phyloP scores from a whole-genome alignment of 2,113 vertebrate species.

The Hydrochoerus hydrochaeris region DNA sequence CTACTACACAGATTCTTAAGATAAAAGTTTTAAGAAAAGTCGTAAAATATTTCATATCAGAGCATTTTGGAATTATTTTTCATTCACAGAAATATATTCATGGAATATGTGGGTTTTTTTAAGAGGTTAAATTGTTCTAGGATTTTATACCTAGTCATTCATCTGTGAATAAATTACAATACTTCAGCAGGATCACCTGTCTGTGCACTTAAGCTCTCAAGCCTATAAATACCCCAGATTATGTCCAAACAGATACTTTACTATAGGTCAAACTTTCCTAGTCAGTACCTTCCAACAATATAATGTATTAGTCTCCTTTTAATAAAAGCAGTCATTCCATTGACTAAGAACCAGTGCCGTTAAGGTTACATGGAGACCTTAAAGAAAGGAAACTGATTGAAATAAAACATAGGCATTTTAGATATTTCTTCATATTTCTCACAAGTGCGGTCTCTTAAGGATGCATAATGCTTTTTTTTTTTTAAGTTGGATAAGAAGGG shows the following conservation, averaged over 20 bases:
- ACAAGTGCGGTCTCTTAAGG: neutral
- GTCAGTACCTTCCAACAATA: constrained; percentile 3
- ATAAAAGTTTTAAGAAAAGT: neutral
- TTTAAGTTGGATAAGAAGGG: no score
- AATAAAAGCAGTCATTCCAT: constrained; percentile 23
- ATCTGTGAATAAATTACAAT: constrained; percentile 25
- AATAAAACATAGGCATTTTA: constrained; percentile 33
- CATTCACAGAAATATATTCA: constrained; percentile 20
- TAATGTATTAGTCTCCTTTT: constrained; percentile 33
- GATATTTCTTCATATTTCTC: neutral
- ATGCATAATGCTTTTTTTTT: neutral
- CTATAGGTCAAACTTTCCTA: constrained; percentile 36
- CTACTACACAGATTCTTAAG: neutral
- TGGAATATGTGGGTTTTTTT: neutral
- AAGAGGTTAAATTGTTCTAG: constrained; percentile 50
- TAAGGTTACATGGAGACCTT: constrained; percentile 20
- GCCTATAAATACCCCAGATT: constrained; percentile 33
- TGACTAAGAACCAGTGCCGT: constrained; percentile 19
- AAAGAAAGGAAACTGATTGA: constrained; percentile 45
- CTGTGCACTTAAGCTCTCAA: neutral
- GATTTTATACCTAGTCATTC: constrained; percentile 17
- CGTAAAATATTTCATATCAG: neutral
- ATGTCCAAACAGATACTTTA: constrained; percentile 20
- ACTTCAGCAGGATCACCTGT: neutral
- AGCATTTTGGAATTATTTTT: constrained; percentile 42